Percentiles rank a stretch among this genome's conserved stretches.
phyloP scores from a whole-genome alignment of 2,113 vertebrate species.

The Pipa parva region DNA sequence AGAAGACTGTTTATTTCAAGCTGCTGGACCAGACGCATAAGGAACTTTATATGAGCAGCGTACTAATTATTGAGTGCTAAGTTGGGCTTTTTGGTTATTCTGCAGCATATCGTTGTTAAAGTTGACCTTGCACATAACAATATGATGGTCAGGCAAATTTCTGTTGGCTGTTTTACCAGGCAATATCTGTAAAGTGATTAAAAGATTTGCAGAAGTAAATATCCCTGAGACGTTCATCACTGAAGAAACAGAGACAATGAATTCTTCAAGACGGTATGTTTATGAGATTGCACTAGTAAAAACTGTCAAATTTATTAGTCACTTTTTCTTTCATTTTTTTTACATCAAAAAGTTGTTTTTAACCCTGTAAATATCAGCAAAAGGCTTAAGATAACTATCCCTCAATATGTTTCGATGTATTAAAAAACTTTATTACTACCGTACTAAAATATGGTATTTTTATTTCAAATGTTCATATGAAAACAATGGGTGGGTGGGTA shows the following conservation, averaged over 20 bases:
- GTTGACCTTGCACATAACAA: background rate
- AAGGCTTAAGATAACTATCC: too few species aligned
- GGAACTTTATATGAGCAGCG: background rate
- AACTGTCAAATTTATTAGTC: too few species aligned
- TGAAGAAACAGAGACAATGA: constrained; percentile 6
- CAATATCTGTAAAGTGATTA: background rate
- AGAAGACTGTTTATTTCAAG: background rate
- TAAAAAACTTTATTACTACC: too few species aligned
- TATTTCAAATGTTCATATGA: too few species aligned
- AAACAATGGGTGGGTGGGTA: too few species aligned
- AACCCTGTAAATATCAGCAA: too few species aligned
- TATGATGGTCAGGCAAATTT: background rate
- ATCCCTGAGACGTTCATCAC: background rate
- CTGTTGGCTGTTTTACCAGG: background rate
- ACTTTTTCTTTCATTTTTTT: too few species aligned
- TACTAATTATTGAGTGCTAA: background rate
- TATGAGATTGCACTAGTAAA: background rate
- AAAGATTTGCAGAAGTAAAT: background rate
- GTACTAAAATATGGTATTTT: too few species aligned
- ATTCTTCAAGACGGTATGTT: constrained; percentile 31
- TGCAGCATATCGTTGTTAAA: background rate
- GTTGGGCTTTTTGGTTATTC: background rate
- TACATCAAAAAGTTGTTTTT: too few species aligned
- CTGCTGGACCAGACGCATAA: background rate
- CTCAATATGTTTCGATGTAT: too few species aligned